A percentile compares a stretch with the other conserved stretches of the same genome.
Conservation (phyloP, 2,888 invertebrate genomes). For the Sisyra terminalis region DNA sequence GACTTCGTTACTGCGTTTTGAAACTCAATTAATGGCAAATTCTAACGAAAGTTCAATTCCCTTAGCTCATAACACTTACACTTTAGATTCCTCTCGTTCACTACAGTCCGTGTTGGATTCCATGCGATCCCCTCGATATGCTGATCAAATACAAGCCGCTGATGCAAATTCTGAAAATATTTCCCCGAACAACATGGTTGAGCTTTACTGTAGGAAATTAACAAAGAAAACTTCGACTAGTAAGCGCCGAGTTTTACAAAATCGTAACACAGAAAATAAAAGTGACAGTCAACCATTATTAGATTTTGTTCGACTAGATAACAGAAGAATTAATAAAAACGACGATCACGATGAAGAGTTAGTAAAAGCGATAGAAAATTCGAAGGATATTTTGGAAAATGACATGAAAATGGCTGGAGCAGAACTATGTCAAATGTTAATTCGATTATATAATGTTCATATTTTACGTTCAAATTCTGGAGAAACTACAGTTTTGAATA, state of each 20-base stretch:
- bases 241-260: no score
- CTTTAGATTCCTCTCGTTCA: conserved; percentile 9
- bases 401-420: conserved; percentile 21
- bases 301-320: no score
- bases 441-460: conserved; percentile 28
- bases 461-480: conserved; percentile 21
- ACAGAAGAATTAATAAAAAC: no score
- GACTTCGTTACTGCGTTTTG: conserved; percentile 16
- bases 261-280: no score
- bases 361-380: no score
- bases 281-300: no score
- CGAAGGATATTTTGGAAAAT: background rate
- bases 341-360: no score
- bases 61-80: background rate
- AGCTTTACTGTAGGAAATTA: no score
- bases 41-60: background rate
- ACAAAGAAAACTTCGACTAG: no score
- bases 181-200: background rate
- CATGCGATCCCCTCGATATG: conserved; percentile 16
- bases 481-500: conserved; percentile 7
- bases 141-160: background rate
- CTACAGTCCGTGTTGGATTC: conserved; percentile 20
- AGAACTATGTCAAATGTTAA: conserved; percentile 28
- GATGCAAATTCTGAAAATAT: background rate
- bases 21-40: conserved; percentile 11